These are phyloP conservation scores for Ligdia adustata DNA, from an alignment of 2,888 invertebrate genomes.

Conservation along the genomic window DNA sequence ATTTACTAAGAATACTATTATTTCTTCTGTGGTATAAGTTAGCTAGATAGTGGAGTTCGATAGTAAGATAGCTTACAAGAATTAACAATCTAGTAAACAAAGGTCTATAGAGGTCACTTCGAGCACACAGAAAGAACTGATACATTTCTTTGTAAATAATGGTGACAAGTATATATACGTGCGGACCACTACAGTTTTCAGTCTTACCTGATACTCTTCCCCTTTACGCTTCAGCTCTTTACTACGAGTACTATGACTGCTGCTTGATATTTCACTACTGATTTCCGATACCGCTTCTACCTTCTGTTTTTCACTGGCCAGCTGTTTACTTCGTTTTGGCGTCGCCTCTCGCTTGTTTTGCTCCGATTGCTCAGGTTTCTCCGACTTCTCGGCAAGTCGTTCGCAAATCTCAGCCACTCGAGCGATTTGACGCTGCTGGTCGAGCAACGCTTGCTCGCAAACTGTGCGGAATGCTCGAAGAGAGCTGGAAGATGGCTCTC, in stretches of 20 bases:
- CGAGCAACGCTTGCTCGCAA: slow-evolving; percentile 61
- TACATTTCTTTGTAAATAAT: not conserved
- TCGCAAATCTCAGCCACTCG: slow-evolving; percentile 66
- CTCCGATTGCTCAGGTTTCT: slow-evolving; percentile 22
- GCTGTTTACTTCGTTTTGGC: not conserved
- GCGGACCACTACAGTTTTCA: not conserved
- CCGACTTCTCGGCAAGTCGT: slow-evolving; percentile 46
- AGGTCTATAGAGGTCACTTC: too few species aligned
- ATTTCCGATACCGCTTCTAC: slow-evolving; percentile 30
- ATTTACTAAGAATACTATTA: too few species aligned
- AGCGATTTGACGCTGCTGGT: slow-evolving; percentile 64
- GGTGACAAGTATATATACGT: not conserved
- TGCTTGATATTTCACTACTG: slow-evolving; percentile 54
- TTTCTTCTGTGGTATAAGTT: too few species aligned
- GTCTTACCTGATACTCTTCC: slow-evolving; percentile 49
- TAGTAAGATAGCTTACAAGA: too few species aligned
- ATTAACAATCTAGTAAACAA: too few species aligned
- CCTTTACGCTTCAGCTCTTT: slow-evolving; percentile 39
- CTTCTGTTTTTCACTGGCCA: not conserved
- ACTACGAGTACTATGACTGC: slow-evolving; percentile 46
- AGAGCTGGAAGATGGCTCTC: slow-evolving; percentile 45
- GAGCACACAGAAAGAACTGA: not conserved
- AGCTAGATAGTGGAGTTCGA: too few species aligned
- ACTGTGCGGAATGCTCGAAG: slow-evolving; percentile 57
- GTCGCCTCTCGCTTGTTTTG: slow-evolving; percentile 2